These are phyloP conservation scores for Rhynchonycteris naso DNA, from an alignment of 2,797 vertebrate genomes.

Conservation along the genomic window DNA sequence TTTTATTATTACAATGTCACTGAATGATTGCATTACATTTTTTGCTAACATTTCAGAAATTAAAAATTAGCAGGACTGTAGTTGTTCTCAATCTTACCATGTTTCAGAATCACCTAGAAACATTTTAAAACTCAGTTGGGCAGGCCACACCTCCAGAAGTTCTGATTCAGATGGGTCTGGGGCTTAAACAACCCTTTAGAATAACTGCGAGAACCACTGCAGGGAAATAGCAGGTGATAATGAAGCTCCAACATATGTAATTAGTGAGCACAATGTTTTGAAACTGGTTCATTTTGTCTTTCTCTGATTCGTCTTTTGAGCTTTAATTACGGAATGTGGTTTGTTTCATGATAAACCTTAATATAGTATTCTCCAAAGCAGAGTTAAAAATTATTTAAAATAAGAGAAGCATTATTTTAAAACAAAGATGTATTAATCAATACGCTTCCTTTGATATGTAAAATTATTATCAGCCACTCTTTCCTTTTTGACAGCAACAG, in stretches of 20 bases:
- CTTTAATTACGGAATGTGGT: slow-evolving; percentile 50
- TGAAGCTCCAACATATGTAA: background rate
- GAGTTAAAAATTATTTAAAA: slow-evolving; percentile 24
- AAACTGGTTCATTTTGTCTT: slow-evolving; percentile 29
- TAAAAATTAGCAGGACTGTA: background rate
- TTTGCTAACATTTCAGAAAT: slow-evolving; percentile 40
- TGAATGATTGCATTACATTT: background rate
- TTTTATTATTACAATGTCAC: background rate
- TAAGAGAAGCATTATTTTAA: slow-evolving; percentile 28
- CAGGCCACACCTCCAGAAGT: background rate
- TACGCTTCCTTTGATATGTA: slow-evolving; percentile 12
- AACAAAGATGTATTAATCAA: background rate
- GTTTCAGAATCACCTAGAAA: slow-evolving; percentile 39
- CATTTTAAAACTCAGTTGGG: slow-evolving; percentile 14
- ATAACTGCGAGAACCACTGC: background rate
- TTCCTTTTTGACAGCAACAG: slow-evolving; percentile 38
- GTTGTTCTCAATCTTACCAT: background rate
- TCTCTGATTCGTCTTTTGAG: slow-evolving; percentile 16
- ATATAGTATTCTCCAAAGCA: slow-evolving; percentile 1
- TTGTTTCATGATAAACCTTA: slow-evolving; percentile 21
- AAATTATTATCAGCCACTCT: background rate
- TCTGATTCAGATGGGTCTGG: background rate
- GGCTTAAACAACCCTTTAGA: background rate
- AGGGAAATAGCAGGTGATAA: background rate
- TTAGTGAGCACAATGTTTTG: background rate